Percentiles rank a stretch among this genome's conserved stretches.
Evolutionary conservation across 2,113 vertebrate genomes (phyloP).

Genomic region (Daubentonia madagascariensis): DNA sequence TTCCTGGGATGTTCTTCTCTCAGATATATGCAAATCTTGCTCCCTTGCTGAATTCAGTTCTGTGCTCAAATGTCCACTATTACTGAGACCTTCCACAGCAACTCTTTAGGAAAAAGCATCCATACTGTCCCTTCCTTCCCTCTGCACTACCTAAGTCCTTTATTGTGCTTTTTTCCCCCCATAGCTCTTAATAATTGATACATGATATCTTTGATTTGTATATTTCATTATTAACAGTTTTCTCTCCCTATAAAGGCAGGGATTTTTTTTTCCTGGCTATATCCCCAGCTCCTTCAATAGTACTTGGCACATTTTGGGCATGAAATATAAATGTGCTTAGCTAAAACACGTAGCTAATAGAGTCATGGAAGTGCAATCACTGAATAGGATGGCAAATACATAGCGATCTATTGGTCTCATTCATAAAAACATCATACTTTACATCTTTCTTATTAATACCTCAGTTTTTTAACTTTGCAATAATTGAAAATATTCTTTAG

Average conservation of each 20-base stretch:
- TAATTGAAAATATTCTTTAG: not conserved
- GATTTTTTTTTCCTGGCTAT: not conserved
- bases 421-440: not conserved
- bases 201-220: not conserved
- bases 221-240: not conserved
- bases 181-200: not conserved
- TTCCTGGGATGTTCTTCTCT: not conserved
- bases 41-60: not conserved
- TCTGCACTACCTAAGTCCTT: not conserved
- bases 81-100: not conserved
- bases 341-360: not conserved
- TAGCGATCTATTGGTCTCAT: not conserved
- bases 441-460: not conserved
- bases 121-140: not conserved
- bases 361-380: not conserved
- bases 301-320: not conserved
- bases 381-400: not conserved
- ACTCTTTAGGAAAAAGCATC: not conserved
- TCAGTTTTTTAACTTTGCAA: not conserved
- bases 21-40: not conserved
- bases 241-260: not conserved
- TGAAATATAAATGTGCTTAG: not conserved
- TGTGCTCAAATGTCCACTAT: not conserved
- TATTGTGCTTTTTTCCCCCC: not conserved
- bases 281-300: not conserved